Conservation (phyloP, 1,140 invertebrate genomes). For the Drosophila chauvacae region DNA sequence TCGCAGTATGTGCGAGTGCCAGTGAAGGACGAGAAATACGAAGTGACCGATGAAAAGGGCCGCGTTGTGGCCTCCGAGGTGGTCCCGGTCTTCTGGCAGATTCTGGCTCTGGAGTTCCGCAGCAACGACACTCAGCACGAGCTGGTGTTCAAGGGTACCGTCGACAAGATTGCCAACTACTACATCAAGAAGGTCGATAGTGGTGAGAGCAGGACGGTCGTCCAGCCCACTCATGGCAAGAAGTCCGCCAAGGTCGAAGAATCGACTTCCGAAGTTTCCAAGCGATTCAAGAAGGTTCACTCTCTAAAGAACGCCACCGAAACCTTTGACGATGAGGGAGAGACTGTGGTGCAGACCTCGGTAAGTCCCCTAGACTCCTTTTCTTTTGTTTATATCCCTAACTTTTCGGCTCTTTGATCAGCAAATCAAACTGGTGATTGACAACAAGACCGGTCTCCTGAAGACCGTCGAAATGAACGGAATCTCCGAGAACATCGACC, state of each 20-base stretch:
- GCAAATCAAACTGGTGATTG: constrained; percentile 59
- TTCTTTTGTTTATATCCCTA: neutral
- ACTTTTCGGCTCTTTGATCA: neutral
- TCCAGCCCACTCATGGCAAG: constrained; percentile 1
- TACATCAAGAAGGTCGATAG: constrained; percentile 48
- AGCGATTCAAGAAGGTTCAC: constrained; percentile 26
- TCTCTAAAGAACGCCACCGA: constrained; percentile 14
- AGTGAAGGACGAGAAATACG: constrained; percentile 87
- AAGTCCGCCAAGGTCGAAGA: constrained; percentile 9
- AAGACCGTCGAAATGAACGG: constrained; percentile 86
- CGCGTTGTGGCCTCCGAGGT: constrained; percentile 85
- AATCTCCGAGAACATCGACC: constrained; percentile 82
- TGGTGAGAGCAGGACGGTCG: neutral
- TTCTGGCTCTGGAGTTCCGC: constrained; percentile 88
- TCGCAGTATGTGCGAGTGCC: constrained; percentile 90
- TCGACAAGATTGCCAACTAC: constrained; percentile 57
- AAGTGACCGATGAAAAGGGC: constrained; percentile 87
- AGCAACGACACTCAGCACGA: constrained; percentile 87
- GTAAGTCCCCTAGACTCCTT: neutral
- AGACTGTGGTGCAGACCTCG: constrained; percentile 59
- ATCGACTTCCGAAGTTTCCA: neutral
- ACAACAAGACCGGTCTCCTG: constrained; percentile 84
- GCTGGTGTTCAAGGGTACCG: constrained; percentile 88
- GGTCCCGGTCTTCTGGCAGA: constrained; percentile 87
- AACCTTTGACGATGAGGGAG: constrained; percentile 25